Base-by-base conservation (phyloP, 2,888 invertebrate species). In the Andrena bicolor region DNA sequence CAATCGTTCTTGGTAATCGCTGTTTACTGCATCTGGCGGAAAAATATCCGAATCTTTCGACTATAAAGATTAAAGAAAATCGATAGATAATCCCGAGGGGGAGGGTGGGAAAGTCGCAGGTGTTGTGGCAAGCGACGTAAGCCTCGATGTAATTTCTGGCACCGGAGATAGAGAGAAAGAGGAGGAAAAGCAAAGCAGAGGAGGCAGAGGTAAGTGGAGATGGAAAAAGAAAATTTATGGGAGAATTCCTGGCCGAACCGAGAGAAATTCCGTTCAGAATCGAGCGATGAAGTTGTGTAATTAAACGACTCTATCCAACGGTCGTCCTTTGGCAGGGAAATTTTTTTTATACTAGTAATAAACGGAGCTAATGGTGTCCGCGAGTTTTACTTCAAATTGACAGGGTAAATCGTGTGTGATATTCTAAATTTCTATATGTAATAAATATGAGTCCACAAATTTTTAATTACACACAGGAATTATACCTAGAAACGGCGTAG, bases 61-160 rank as follows among this genome's bases (percentile, higher is more conserved):
- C 63, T 63, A 30, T 51, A 56, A 76, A 83, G 89, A 89, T 90
- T 88, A 89, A 88, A 79, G 87, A 89, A 89, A 90, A 90, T 89
- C 89, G 86, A 90, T 90, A 80, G 69, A 53, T 58, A 66, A 41
- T 66, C 65, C n/a, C 7, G 53, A 68, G 35, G 23, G 53, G 53
- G 26, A 35, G 74, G 64, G 64, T 83, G 84, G 82, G 84, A 85
- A 88, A 84, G 83, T 78, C 83, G 82, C 90, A 90, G 89, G 86
- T 90, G 90, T 82, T 70, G 65, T 51, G 80, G 69, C 60, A 48
- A 75, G 75, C 72, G 70, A 76, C 75, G 73, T 84, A 84, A 83
- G 84, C 85, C 83, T 80, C 76, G 74, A 75, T 75, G 82, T 86
- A 85, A 84, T 85, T 80, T 87, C 76, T 83, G 80, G 72, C 65